Evolutionary conservation across 2,113 vertebrate species (phyloP).

Genomic region (Gobio gobio): DNA sequence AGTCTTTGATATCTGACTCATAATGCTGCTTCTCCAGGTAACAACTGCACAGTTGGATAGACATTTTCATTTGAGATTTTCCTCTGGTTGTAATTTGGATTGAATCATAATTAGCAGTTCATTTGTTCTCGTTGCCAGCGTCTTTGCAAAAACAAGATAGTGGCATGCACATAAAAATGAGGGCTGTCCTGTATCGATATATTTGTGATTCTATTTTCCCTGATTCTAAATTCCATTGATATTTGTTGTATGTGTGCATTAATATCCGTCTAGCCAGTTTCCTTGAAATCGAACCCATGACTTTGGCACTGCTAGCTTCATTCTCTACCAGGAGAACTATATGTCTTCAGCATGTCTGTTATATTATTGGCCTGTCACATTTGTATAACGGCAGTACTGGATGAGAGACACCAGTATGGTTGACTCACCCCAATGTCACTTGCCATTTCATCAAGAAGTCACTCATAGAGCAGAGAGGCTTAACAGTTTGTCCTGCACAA

Average conservation of each 20-base stretch:
- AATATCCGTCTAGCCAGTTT: neutral
- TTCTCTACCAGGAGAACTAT: neutral
- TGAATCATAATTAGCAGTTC: neutral
- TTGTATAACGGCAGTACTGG: conserved; percentile 31
- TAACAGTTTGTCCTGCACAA: conserved; percentile 58
- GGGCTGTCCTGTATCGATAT: neutral
- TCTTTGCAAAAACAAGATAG: neutral
- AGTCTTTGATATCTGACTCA: conserved; percentile 32
- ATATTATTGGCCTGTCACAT: conserved; percentile 36
- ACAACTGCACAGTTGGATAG: neutral
- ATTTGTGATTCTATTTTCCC: neutral
- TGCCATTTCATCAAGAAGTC: conserved; percentile 61
- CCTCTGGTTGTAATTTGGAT: neutral
- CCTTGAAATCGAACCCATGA: neutral
- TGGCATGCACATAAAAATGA: neutral
- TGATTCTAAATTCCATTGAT: neutral
- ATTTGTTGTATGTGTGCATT: neutral
- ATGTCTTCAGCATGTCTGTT: neutral
- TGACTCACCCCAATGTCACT: conserved; percentile 60
- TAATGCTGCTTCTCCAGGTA: conserved; percentile 1
- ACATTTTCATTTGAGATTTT: neutral
- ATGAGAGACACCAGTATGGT: conserved; percentile 42
- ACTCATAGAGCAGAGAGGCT: conserved; percentile 41
- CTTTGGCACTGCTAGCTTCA: neutral
- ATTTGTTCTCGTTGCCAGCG: neutral